phyloP scores from a whole-genome alignment of 2,113 vertebrate species.

The Opisthocomus hoazin region DNA sequence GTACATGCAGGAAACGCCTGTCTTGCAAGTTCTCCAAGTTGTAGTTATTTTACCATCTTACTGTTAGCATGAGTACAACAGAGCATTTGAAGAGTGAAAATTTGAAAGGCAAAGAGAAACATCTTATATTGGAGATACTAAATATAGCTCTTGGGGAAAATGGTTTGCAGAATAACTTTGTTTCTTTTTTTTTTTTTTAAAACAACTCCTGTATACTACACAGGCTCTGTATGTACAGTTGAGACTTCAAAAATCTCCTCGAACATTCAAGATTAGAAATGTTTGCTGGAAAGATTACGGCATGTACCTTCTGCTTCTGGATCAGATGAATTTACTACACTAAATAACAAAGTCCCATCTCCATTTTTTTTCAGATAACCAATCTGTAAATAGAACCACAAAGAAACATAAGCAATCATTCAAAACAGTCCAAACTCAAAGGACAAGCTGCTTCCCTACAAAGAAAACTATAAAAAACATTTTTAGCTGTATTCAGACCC shows the following conservation, averaged over 20 bases:
- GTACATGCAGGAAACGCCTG: background rate
- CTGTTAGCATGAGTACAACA: background rate
- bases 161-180: background rate
- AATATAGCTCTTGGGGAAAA: background rate
- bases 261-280: background rate
- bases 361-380: slow-evolving; percentile 88
- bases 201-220: background rate
- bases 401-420: background rate
- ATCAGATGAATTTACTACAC: slow-evolving; percentile 88
- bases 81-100: background rate
- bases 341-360: slow-evolving; percentile 85
- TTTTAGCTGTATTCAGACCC: background rate
- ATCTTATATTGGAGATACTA: background rate
- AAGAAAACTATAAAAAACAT: background rate
- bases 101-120: background rate
- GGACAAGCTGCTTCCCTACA: background rate
- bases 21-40: background rate
- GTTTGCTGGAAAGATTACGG: background rate
- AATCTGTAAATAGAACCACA: slow-evolving; percentile 78
- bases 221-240: background rate
- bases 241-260: background rate
- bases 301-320: slow-evolving; percentile 87
- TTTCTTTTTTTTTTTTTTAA: background rate
- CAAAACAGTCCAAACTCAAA: background rate
- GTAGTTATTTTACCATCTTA: background rate